These are phyloP conservation scores for Zootermopsis nevadensis DNA, from an alignment of 2,888 invertebrate species.

Conservation along the genomic window DNA sequence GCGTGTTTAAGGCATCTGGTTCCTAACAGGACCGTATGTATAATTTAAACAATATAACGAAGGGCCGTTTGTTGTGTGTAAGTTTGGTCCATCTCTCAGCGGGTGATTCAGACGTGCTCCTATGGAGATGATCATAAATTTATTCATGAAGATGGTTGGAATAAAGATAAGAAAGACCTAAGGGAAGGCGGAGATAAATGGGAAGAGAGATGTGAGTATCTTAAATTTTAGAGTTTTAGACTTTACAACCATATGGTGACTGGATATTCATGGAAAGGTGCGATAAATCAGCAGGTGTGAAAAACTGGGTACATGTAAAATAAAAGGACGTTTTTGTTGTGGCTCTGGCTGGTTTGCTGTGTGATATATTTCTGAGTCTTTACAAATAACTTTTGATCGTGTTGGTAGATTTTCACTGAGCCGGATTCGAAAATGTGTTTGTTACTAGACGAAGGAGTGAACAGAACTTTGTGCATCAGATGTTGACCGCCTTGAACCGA, in stretches of 20 bases:
- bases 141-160: neutral
- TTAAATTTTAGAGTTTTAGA: no score
- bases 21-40: neutral
- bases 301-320: neutral
- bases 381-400: no score
- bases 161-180: neutral
- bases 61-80: neutral
- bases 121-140: neutral
- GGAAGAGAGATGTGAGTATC: neutral
- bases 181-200: neutral
- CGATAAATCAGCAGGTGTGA: neutral
- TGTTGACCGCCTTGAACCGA: no score
- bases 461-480: no score
- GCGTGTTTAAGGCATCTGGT: no score
- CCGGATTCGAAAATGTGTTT: no score
- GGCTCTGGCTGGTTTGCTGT: no score
- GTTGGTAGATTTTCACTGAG: no score
- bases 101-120: slow-evolving; percentile 9
- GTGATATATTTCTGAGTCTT: no score
- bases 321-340: no score
- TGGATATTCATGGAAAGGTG: neutral
- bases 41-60: slow-evolving; percentile 1
- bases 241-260: neutral
- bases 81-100: neutral
- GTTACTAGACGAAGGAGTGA: no score